These are phyloP conservation scores for Eospalax fontanierii DNA, from an alignment of 2,797 vertebrate genomes.

Conservation along the genomic window DNA sequence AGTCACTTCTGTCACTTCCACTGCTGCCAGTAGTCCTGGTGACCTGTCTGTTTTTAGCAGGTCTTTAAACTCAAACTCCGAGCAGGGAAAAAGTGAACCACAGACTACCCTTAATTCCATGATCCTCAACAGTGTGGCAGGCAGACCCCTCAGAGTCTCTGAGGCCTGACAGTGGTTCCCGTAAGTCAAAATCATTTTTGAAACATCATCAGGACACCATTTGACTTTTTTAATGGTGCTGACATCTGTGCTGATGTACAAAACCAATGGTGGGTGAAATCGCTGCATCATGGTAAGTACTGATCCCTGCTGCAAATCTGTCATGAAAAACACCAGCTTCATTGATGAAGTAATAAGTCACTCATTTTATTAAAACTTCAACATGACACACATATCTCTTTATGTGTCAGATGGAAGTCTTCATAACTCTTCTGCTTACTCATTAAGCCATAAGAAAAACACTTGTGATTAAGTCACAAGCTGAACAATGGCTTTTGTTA, in stretches of 20 bases:
- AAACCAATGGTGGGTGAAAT: accelerated
- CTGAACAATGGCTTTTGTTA: background rate
- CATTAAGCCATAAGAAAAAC: accelerated
- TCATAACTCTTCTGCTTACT: accelerated
- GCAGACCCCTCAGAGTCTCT: background rate
- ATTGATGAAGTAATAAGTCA: background rate
- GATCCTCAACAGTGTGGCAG: background rate
- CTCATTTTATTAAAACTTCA: background rate
- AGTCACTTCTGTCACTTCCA: background rate
- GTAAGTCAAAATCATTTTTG: background rate
- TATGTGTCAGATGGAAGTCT: background rate
- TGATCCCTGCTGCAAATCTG: background rate
- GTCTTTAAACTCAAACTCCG: background rate
- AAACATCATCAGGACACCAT: background rate
- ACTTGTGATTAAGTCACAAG: background rate
- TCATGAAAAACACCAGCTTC: background rate
- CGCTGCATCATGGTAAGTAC: background rate
- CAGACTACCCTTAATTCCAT: background rate
- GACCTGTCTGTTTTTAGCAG: background rate
- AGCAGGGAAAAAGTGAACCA: background rate
- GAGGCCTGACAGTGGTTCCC: background rate
- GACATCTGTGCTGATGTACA: background rate
- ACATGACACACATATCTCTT: background rate
- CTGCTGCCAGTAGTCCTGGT: background rate
- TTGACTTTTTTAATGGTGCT: background rate